Conservation (phyloP, 2,797 vertebrate genomes). For the Tinamus major region DNA sequence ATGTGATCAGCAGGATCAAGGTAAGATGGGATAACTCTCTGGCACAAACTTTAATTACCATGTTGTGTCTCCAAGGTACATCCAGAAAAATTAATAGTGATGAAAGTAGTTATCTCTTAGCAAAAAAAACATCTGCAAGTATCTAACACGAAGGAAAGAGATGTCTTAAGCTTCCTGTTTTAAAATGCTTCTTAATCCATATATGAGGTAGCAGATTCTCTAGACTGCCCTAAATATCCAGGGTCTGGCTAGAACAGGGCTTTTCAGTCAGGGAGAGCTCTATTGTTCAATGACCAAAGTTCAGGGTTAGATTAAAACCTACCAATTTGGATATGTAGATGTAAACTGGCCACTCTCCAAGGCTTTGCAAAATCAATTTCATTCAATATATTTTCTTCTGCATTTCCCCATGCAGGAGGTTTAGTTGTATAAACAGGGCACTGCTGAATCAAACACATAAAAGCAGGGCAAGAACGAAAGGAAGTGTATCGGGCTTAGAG, state of each 20-base stretch:
- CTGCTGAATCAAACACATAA: background rate
- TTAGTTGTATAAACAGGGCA: background rate
- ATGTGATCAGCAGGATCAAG: fast-evolving
- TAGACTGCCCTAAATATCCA: background rate
- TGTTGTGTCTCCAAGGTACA: background rate
- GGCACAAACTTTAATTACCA: background rate
- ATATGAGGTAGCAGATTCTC: background rate
- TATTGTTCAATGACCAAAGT: background rate
- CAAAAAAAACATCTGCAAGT: background rate
- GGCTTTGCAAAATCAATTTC: background rate
- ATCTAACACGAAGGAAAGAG: background rate
- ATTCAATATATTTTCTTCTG: background rate
- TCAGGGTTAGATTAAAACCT: background rate
- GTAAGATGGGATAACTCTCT: background rate
- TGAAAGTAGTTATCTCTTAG: background rate
- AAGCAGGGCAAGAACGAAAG: background rate
- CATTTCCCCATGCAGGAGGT: background rate
- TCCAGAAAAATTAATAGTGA: background rate
- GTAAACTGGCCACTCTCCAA: background rate
- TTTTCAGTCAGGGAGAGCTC: background rate
- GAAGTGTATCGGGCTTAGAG: background rate
- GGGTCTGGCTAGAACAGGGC: background rate
- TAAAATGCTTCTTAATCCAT: background rate
- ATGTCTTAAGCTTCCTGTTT: background rate
- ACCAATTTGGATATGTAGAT: background rate